These are phyloP conservation scores for Xanthorhoe spadicearia DNA, from an alignment of 2,888 invertebrate species.

Conservation along the genomic window DNA sequence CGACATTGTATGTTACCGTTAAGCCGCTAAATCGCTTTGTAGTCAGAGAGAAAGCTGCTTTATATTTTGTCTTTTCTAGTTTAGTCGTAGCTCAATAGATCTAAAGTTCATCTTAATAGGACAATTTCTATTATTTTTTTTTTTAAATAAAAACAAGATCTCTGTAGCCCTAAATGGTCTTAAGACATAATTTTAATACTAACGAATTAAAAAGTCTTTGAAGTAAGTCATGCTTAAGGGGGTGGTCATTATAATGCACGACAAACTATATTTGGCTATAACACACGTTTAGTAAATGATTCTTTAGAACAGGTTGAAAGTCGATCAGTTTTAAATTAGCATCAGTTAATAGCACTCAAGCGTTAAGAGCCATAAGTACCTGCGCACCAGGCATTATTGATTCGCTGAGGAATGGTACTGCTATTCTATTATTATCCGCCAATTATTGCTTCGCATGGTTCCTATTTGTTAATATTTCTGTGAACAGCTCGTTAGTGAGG, in stretches of 20 bases:
- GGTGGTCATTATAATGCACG: not conserved
- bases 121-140: too few species aligned
- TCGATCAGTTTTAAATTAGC: not conserved
- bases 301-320: not conserved
- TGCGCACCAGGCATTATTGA: not conserved
- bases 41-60: not conserved
- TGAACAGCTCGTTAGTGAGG: slow-evolving; percentile 8
- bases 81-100: not conserved
- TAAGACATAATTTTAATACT: too few species aligned
- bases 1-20: slow-evolving; percentile 56
- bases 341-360: not conserved
- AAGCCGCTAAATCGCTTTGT: slow-evolving; percentile 64
- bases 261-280: too few species aligned
- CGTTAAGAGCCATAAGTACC: not conserved
- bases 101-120: too few species aligned
- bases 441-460: slow-evolving; percentile 1
- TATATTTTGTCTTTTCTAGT: not conserved
- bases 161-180: too few species aligned
- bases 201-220: too few species aligned
- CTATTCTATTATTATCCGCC: not conserved
- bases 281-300: too few species aligned
- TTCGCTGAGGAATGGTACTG: not conserved
- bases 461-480: slow-evolving; percentile 2
- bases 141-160: too few species aligned
- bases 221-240: too few species aligned